Evolutionary conservation across 2,797 vertebrate genomes (phyloP).

Genomic region (Podargus strigoides): DNA sequence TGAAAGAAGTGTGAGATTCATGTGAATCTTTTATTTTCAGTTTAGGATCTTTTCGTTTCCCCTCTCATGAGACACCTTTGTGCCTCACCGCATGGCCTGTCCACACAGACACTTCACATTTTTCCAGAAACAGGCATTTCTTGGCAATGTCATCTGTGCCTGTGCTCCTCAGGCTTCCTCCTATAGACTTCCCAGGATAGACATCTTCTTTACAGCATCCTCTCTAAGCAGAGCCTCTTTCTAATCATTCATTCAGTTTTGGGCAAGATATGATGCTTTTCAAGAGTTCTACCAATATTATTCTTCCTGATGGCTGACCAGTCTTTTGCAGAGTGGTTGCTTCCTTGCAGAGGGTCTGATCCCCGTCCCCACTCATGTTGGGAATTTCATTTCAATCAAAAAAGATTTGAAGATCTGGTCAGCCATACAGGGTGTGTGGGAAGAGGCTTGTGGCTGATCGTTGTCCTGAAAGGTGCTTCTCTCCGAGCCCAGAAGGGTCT

Average conservation of each 20-base stretch:
- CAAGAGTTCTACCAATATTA: background rate
- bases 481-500: background rate
- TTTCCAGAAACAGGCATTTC: background rate
- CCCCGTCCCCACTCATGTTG: background rate
- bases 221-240: background rate
- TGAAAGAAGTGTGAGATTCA: background rate
- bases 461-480: background rate
- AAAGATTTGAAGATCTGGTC: background rate
- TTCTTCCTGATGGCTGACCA: background rate
- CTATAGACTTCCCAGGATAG: background rate
- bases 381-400: background rate
- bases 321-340: background rate
- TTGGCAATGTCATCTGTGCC: background rate
- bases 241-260: background rate
- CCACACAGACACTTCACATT: fast-evolving
- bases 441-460: background rate
- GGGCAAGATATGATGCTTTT: background rate
- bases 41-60: background rate
- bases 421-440: fast-evolving
- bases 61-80: background rate
- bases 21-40: background rate
- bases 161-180: background rate
- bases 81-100: background rate
- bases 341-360: background rate
- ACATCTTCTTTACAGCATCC: background rate